These are phyloP conservation scores for Pycnomerus fuliginosus DNA, from an alignment of 2,888 invertebrate genomes.

Conservation along the genomic window DNA sequence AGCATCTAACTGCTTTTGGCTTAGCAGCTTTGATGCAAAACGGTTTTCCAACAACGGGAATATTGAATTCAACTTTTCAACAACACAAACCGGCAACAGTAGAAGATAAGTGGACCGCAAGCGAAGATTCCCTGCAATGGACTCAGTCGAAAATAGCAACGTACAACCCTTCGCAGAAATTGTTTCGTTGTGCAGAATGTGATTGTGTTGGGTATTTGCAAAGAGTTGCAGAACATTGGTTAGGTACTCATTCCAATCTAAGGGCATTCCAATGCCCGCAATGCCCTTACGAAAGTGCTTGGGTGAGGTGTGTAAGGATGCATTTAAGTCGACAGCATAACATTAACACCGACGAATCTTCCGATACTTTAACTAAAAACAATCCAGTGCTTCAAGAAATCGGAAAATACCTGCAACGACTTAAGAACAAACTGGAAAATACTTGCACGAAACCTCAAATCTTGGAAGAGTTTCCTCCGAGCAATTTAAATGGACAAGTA, in stretches of 20 bases:
- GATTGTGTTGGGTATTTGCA: constrained; percentile 74
- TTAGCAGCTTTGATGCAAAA: constrained; percentile 76
- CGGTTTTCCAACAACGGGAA: constrained; percentile 67
- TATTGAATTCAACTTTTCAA: constrained; percentile 62
- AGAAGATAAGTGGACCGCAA: constrained; percentile 64
- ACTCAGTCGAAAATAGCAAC: constrained; percentile 78
- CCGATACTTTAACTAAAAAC: constrained; percentile 64
- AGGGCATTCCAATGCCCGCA: constrained; percentile 65
- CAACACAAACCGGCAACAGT: constrained; percentile 47
- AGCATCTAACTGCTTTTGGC: constrained; percentile 71
- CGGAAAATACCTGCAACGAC: constrained; percentile 67
- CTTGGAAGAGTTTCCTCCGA: constrained; percentile 39
- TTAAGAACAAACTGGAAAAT: constrained; percentile 63
- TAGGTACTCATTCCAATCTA: constrained; percentile 70
- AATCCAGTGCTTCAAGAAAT: constrained; percentile 75
- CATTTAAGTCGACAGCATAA: constrained; percentile 74
- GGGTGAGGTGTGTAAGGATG: constrained; percentile 73
- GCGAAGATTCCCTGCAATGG: constrained; percentile 71
- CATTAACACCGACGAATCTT: constrained; percentile 60
- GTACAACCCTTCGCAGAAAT: constrained; percentile 73
- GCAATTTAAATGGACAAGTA: constrained; percentile 15
- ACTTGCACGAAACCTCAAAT: constrained; percentile 49
- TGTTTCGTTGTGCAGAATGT: constrained; percentile 74
- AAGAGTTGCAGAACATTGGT: constrained; percentile 75
- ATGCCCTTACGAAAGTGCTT: constrained; percentile 73